These are phyloP conservation scores for Drosophila virilis DNA, from an alignment of 1,140 invertebrate species.

Conservation along the genomic window DNA sequence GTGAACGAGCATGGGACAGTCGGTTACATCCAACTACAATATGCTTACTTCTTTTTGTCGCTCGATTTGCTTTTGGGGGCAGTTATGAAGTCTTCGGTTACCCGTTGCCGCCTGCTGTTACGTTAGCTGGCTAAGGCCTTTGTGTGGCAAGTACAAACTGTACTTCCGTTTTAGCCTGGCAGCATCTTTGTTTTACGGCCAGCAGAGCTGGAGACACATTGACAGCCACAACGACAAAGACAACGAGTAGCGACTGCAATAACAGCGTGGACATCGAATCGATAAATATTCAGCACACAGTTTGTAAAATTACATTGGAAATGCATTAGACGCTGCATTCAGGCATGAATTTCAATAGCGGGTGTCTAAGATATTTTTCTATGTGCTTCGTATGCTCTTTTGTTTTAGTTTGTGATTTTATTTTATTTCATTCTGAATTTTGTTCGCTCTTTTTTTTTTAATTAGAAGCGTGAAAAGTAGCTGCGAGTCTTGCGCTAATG, in stretches of 20 bases:
- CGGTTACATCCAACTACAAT: neutral
- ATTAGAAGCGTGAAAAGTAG: constrained; percentile 61
- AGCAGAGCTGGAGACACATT: constrained; percentile 19
- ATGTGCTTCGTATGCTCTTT: constrained; percentile 15
- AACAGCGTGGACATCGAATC: constrained; percentile 57
- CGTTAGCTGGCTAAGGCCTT: constrained; percentile 57
- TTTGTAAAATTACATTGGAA: constrained; percentile 79
- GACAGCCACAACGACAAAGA: neutral
- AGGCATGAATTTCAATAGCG: constrained; percentile 71
- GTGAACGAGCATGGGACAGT: neutral
- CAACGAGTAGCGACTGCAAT: neutral
- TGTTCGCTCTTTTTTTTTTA: constrained; percentile 39
- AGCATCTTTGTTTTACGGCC: constrained; percentile 65
- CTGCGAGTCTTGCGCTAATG: constrained; percentile 50
- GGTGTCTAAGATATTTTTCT: constrained; percentile 3
- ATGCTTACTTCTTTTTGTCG: neutral
- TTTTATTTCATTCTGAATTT: constrained; percentile 15
- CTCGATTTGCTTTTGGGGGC: constrained; percentile 27
- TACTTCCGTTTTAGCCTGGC: constrained; percentile 68
- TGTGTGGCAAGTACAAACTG: constrained; percentile 75
- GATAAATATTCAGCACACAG: constrained; percentile 75
- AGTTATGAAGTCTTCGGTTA: constrained; percentile 12
- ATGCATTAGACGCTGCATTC: constrained; percentile 71
- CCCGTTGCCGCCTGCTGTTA: constrained; percentile 34
- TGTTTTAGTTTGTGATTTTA: neutral